Evolutionary conservation across 2,797 vertebrate species (phyloP).

Genomic region (Sebastes kiyomatsui): DNA sequence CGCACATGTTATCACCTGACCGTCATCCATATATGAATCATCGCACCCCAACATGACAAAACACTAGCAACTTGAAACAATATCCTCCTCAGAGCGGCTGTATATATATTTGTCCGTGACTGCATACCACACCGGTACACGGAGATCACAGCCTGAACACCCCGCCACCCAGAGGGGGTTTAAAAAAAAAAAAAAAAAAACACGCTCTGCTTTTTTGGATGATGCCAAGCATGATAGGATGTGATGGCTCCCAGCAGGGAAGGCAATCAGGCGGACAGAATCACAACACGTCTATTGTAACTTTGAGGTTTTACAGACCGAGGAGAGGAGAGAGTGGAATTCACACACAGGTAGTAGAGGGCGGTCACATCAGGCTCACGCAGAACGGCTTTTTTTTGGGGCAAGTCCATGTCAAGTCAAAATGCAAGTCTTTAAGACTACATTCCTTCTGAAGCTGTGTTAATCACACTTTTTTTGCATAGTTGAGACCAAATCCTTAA

Average conservation of each 20-base stretch:
- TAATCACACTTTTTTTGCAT: background rate
- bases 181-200: background rate
- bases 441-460: background rate
- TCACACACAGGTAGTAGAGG: conserved; percentile 9
- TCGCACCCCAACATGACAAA: background rate
- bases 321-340: background rate
- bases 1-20: background rate
- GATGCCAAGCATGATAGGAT: conserved; percentile 31
- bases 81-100: background rate
- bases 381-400: background rate
- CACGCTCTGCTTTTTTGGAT: conserved; percentile 13
- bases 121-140: background rate
- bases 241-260: conserved; percentile 52
- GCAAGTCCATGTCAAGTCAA: background rate
- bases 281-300: conserved; percentile 39
- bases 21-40: conserved; percentile 1
- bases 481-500: background rate
- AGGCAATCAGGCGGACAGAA: conserved; percentile 46
- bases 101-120: background rate
- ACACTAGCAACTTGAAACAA: background rate
- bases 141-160: conserved; percentile 12
- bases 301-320: background rate
- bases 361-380: background rate
- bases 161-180: background rate
- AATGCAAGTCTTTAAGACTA: background rate